These are phyloP conservation scores for Bufo gargarizans DNA, from an alignment of 2,113 vertebrate genomes.

Conservation along the genomic window DNA sequence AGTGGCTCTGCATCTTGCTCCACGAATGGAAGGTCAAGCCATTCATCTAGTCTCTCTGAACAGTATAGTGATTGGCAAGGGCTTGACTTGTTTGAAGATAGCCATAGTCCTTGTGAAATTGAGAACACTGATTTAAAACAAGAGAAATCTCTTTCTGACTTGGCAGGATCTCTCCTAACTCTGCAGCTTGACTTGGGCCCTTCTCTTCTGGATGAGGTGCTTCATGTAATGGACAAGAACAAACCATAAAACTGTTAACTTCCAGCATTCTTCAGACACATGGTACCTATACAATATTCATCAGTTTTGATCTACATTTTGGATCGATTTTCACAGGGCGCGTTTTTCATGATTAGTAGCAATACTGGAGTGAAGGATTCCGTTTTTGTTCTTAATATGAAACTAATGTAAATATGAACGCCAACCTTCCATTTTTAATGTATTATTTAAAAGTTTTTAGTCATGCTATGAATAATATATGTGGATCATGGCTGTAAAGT, in stretches of 20 bases:
- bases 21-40: slow-evolving; percentile 77
- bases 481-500: not conserved
- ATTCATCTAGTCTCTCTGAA: slow-evolving; percentile 80
- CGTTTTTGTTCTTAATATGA: not conserved
- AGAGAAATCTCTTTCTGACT: slow-evolving; percentile 85
- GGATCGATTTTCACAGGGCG: slow-evolving; percentile 18
- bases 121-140: slow-evolving; percentile 81
- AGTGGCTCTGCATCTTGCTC: slow-evolving; percentile 72
- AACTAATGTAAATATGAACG: not conserved
- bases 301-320: not conserved
- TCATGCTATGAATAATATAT: not conserved
- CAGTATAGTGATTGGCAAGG: slow-evolving; percentile 85
- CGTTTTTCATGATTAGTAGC: slow-evolving; percentile 18
- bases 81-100: slow-evolving; percentile 85
- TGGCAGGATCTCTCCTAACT: slow-evolving; percentile 89
- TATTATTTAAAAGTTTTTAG: not conserved
- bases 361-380: slow-evolving; percentile 12
- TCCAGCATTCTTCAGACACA: slow-evolving; percentile 42
- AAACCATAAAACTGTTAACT: slow-evolving; percentile 68
- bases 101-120: slow-evolving; percentile 76
- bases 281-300: slow-evolving; percentile 53
- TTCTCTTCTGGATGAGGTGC: slow-evolving; percentile 96
- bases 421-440: not conserved
- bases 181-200: slow-evolving; percentile 95
- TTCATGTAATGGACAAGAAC: slow-evolving; percentile 96